Percentiles rank a stretch among this genome's conserved stretches.
Evolutionary conservation across 2,797 vertebrate species (phyloP).

Genomic region (Peromyscus melanophrys): DNA sequence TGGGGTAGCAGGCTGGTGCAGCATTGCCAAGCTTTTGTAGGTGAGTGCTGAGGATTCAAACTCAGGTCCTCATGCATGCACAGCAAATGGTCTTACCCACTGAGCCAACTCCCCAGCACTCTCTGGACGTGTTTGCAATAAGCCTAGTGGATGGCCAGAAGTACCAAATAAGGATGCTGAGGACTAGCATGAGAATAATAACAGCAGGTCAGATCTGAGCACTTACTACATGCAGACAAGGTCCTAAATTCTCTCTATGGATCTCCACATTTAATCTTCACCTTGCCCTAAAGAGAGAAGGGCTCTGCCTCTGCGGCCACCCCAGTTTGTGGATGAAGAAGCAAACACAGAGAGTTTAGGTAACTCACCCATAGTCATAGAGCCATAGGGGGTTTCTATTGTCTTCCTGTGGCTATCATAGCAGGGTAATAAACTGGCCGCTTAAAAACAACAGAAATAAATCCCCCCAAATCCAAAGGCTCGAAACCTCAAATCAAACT

Average conservation of each 20-base stretch:
- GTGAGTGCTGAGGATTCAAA: not conserved
- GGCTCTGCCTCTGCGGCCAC: not conserved
- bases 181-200: not conserved
- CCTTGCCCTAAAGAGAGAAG: not conserved
- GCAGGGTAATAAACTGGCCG: not conserved
- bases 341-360: not conserved
- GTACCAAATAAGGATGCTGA: not conserved
- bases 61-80: not conserved
- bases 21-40: not conserved
- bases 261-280: not conserved
- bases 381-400: not conserved
- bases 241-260: not conserved
- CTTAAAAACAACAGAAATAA: not conserved
- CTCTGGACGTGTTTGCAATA: not conserved
- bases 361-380: not conserved
- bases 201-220: not conserved
- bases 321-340: not conserved
- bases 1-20: not conserved
- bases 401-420: not conserved
- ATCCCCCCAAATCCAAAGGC: not conserved
- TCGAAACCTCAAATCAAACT: constrained; percentile 13
- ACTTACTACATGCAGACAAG: not conserved
- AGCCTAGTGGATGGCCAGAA: not conserved
- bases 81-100: not conserved
- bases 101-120: not conserved